Evolutionary conservation across 2,113 vertebrate species (phyloP).

Genomic region (Rhabdomys dilectus): DNA sequence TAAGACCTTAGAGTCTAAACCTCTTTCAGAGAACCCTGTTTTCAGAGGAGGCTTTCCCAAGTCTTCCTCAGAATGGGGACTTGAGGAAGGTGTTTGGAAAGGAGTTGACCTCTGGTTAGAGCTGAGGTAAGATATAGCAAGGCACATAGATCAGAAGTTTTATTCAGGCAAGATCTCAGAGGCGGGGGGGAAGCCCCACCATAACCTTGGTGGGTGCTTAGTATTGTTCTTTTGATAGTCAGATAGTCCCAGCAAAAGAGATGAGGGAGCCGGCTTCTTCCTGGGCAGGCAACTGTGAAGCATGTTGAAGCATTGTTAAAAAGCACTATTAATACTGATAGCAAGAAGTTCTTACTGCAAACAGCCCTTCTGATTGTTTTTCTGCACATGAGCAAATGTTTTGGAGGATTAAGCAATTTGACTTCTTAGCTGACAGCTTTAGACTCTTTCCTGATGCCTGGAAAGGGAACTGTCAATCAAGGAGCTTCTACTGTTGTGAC

Average conservation of each 20-base stretch:
- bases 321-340: too few species aligned
- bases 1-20: neutral
- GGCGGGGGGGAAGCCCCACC: neutral
- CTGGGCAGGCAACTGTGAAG: neutral
- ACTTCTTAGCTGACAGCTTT: neutral
- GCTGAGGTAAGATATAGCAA: neutral
- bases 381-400: neutral
- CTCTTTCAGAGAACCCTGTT: too few species aligned
- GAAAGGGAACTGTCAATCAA: neutral
- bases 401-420: neutral
- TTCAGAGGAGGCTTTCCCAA: neutral
- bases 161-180: neutral
- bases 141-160: accelerated
- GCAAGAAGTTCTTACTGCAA: neutral
- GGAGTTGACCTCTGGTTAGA: neutral
- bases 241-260: neutral
- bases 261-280: neutral
- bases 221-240: neutral
- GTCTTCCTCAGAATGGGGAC: too few species aligned
- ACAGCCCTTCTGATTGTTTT: neutral
- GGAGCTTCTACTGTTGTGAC: too few species aligned
- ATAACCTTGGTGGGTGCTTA: neutral
- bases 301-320: too few species aligned
- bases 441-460: neutral
- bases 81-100: neutral